These are phyloP conservation scores for Plusia festucae DNA, from an alignment of 2,888 invertebrate species.

Conservation along the genomic window DNA sequence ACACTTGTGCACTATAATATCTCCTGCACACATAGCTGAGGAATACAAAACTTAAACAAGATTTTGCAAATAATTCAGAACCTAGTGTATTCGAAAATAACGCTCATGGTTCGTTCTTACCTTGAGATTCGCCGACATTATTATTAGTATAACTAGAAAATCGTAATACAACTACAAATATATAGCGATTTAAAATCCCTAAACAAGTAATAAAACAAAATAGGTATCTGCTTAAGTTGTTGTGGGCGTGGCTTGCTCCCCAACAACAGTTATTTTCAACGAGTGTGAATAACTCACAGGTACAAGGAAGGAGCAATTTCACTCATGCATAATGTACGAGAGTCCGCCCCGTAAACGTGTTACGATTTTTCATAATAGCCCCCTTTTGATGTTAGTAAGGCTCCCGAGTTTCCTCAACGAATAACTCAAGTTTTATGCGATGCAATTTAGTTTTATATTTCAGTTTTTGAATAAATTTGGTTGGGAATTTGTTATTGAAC, in stretches of 20 bases:
- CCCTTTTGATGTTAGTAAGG: constrained; percentile 76
- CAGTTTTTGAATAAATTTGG: constrained; percentile 53
- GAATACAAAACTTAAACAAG: too few species aligned
- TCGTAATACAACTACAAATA: too few species aligned
- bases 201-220: constrained; percentile 52
- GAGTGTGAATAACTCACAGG: constrained; percentile 81
- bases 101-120: too few species aligned
- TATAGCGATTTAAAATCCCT: background rate
- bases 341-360: constrained; percentile 87
- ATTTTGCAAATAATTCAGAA: too few species aligned
- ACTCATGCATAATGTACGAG: constrained; percentile 83
- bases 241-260: constrained; percentile 73
- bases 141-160: too few species aligned
- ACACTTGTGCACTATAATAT: too few species aligned
- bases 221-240: constrained; percentile 62
- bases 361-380: constrained; percentile 89
- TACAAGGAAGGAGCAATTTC: constrained; percentile 80
- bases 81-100: too few species aligned
- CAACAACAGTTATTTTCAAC: constrained; percentile 75
- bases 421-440: constrained; percentile 76
- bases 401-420: constrained; percentile 58
- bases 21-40: too few species aligned
- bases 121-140: too few species aligned
- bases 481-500: constrained; percentile 38
- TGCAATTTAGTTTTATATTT: constrained; percentile 80